Percentiles rank a stretch among this genome's conserved stretches.
Evolutionary conservation across 1,140 invertebrate genomes (phyloP).

Genomic region (Danaus melanippus): DNA sequence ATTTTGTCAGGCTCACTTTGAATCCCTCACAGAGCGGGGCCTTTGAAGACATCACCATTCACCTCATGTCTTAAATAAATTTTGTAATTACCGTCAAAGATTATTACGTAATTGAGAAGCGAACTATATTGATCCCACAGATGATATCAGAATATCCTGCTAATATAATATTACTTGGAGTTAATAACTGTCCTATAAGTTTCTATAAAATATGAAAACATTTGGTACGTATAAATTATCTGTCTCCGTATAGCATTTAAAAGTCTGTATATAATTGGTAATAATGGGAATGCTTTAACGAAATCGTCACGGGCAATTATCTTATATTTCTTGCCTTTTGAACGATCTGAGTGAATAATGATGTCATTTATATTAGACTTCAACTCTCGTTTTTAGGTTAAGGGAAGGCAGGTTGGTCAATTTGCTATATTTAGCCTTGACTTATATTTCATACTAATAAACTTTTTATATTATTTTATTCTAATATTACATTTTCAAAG

Average conservation of each 20-base stretch:
- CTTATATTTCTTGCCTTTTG: background rate
- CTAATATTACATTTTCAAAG: too few species aligned
- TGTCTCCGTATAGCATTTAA: constrained; percentile 6
- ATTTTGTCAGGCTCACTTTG: background rate
- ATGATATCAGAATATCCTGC: too few species aligned
- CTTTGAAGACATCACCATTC: constrained; percentile 35
- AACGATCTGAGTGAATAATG: constrained; percentile 4
- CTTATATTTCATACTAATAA: too few species aligned
- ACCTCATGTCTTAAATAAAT: constrained; percentile 42
- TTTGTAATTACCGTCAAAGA: constrained; percentile 56
- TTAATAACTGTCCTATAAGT: too few species aligned
- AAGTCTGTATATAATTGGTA: constrained; percentile 39
- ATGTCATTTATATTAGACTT: constrained; percentile 3
- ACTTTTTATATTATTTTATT: too few species aligned
- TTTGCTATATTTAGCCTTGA: too few species aligned
- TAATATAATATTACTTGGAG: too few species aligned
- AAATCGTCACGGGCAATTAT: constrained; percentile 38
- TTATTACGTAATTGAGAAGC: constrained; percentile 44
- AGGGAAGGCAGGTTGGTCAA: background rate
- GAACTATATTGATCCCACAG: constrained; percentile 30
- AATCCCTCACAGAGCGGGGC: constrained; percentile 18
- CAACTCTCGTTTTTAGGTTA: constrained; percentile 1
- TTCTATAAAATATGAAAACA: too few species aligned
- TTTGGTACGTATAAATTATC: too few species aligned
- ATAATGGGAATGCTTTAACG: constrained; percentile 32